Base-by-base conservation (phyloP, 2,888 invertebrate genomes). In the Oscheius sp. region DNA sequence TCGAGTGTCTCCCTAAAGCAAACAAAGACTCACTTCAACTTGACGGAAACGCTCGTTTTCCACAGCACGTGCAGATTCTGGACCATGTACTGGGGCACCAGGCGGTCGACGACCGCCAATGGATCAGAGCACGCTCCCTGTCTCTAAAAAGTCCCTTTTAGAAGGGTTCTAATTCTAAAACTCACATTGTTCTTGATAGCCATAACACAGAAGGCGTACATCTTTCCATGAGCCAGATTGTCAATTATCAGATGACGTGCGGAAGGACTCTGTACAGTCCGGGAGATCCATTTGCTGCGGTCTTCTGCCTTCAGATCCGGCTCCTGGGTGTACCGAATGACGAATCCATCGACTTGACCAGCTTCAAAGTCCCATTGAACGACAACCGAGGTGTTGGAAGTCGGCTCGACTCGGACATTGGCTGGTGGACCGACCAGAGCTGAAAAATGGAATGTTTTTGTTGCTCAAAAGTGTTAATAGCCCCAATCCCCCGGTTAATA, bases 151-250 rank as follows among this genome's bases (percentile, higher is more conserved):
- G 50, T 7, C 33, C 35, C 13, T 37, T 42, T 53, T 9, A 37
- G 4, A 21, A 37, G 55, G 4, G n/a, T 42, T 47, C 2, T n/a
- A 55, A 42, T n/a, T n/a, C 5, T n/a, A 21, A 2, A 37, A 70
- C 70, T 84, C 63, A 88, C 88, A 65, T 86, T 86, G 72, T 86
- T 85, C 62, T 85, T 86, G 51, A 88, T 83, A 32, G 88, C 86
- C 72, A 87, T 76, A 21, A 88, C 88, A 74, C 88, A 88, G 76
- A 88, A 88, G 29, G 88, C 87, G 72, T 88, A 88, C n/a, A 88
- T 86, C 70, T 88, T 88, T 74, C 86, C 84, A 2, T 85, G 77
- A 21, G 74, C 80, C 63, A 87, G 76, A 21, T 83, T 76, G 32
- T 73, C 73, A 47, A 88, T 78, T 42, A 85, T 85, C 73, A 87